Base-by-base conservation (phyloP, 1,140 invertebrate species). In the Drosophila chauvacae region DNA sequence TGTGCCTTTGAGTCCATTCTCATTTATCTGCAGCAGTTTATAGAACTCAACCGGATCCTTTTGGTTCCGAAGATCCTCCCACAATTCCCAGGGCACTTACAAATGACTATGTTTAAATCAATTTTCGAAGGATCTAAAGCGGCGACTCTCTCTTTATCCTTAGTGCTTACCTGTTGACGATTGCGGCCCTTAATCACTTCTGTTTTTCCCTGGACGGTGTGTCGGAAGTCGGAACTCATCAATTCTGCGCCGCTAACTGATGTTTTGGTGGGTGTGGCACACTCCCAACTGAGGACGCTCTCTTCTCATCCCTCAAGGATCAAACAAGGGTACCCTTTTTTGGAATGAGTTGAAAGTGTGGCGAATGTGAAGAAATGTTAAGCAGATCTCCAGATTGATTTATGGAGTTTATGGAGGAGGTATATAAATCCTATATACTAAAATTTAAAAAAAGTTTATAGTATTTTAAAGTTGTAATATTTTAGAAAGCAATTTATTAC, bases 201-300 rank as follows among this genome's bases (percentile, higher is more conserved):
- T 72, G 77, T 72, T 66, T 77, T 37, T n/a, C 23, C 5, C 14
- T 77, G 48, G 57, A 50, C 26, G 45, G 20, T 26, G 55, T 59
- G 65, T 90, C 81, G 86, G 85, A 90, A 90, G 85, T 88, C 85
- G 85, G 85, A 90, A 90, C 85, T 90, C 85, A 90, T 90, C 80
- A 90, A 90, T 90, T 73, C 63, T 80, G 72, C 48, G 30, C 45
- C 23, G 77, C 80, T 60, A 70, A 70, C 69, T 65, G 62, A 68
- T 85, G 78, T 90, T 85, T 79, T 74, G 84, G 66, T 57, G 70
- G 85, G 85, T 65, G 81, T 80, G 74, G 33, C 79, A 48, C 58
- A 61, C 81, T 79, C 61, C 53, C 73, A 64, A 76, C 39, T 65
- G 44, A 48, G 58, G 57, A 59, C 60, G 48, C 45, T 41, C 65